Percentiles rank a stretch among this genome's conserved stretches.
phyloP scores from a whole-genome alignment of 2,888 invertebrate species.

The Calameuta pallipes region DNA sequence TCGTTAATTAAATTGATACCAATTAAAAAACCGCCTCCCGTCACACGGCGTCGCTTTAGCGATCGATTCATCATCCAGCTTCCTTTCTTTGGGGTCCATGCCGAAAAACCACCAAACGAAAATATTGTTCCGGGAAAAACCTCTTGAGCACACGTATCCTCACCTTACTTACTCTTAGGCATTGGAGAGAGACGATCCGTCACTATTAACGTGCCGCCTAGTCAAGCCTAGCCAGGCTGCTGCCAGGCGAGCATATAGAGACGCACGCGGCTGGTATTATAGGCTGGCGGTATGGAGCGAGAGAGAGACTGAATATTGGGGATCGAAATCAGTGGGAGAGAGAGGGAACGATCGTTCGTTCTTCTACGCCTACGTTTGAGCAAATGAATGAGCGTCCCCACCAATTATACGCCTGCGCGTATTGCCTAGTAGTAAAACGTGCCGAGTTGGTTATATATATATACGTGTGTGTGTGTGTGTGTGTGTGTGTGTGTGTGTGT shows the following conservation, averaged over 20 bases:
- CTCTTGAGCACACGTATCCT: neutral
- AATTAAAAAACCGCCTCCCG: neutral
- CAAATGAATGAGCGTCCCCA: neutral
- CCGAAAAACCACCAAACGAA: neutral
- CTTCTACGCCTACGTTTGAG: neutral
- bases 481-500: no score
- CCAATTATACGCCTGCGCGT: constrained; percentile 2
- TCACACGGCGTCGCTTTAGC: neutral
- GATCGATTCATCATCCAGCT: neutral
- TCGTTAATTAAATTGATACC: neutral
- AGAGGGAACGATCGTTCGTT: neutral
- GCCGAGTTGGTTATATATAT: neutral
- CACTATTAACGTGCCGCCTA: neutral
- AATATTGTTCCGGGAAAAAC: neutral
- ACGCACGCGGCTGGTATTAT: neutral
- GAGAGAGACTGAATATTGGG: neutral
- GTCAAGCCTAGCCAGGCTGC: neutral
- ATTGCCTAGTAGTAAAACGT: neutral
- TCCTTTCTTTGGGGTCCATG: neutral
- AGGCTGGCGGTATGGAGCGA: neutral
- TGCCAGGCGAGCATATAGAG: neutral
- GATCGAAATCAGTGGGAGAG: neutral
- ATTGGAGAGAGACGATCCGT: neutral
- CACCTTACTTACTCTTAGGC: neutral
- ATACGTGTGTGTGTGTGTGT: no score